Percentiles rank a stretch among this genome's conserved stretches.
phyloP scores from a whole-genome alignment of 1,140 invertebrate genomes.

The Papilio glaucus region DNA sequence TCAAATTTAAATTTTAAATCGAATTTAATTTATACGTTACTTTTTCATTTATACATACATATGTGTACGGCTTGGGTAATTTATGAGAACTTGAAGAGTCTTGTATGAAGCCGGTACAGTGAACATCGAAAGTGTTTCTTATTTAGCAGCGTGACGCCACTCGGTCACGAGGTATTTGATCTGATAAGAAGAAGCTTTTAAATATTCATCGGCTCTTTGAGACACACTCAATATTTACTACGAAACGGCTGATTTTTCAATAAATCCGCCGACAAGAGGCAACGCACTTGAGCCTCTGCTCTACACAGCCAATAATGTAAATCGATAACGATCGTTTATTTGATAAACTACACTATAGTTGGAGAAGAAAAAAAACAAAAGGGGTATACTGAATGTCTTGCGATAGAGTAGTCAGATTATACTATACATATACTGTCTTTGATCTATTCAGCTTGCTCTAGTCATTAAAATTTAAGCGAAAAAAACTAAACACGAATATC shows the following conservation, averaged over 20 bases:
- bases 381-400: too few relatives aligned
- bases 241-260: conserved; percentile 38
- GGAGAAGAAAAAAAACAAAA: background rate
- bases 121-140: conserved; percentile 13
- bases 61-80: background rate
- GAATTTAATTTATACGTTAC: too few relatives aligned
- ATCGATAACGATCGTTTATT: background rate
- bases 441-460: too few relatives aligned
- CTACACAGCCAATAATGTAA: conserved; percentile 17
- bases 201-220: conserved; percentile 35
- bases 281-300: conserved; percentile 4
- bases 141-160: conserved; percentile 22
- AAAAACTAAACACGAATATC: background rate
- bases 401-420: too few relatives aligned
- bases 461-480: too few relatives aligned
- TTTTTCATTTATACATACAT: background rate
- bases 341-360: background rate
- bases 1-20: too few relatives aligned
- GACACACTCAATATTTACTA: conserved; percentile 37
- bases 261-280: conserved; percentile 21
- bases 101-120: conserved; percentile 9
- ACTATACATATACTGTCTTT: too few relatives aligned
- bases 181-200: conserved; percentile 29
- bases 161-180: conserved; percentile 38
- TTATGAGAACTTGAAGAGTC: background rate